Percentiles rank a stretch among this genome's conserved stretches.
These are phyloP conservation scores for Novumbra hubbsi DNA, from an alignment of 2,797 vertebrate species.

Conservation along the genomic window DNA sequence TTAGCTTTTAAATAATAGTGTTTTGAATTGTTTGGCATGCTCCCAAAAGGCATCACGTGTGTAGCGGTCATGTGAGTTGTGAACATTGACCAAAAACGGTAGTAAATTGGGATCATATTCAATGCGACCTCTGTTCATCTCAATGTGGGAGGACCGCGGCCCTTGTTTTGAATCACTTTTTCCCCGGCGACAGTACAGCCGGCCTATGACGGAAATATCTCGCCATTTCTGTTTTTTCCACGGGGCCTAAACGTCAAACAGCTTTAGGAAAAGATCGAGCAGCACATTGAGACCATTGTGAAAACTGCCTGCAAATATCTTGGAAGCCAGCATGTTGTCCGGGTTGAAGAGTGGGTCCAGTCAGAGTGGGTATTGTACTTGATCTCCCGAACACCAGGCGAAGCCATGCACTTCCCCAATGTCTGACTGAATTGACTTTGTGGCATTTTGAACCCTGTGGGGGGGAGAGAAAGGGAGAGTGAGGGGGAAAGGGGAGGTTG, in stretches of 20 bases:
- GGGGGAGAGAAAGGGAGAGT: conserved; percentile 17
- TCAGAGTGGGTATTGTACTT: conserved; percentile 17
- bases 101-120: no score
- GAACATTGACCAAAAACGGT: no score
- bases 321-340: not conserved
- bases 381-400: not conserved
- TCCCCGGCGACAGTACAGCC: not conserved
- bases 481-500: conserved; percentile 12
- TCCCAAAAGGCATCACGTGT: no score
- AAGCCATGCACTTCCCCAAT: conserved; percentile 28
- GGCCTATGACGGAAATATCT: not conserved
- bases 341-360: not conserved
- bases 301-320: conserved; percentile 12
- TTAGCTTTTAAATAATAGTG: no score
- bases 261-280: conserved; percentile 20
- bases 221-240: not conserved
- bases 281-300: conserved; percentile 11
- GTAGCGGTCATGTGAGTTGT: no score
- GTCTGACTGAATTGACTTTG: conserved; percentile 50
- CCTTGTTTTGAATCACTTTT: conserved; percentile 1
- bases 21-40: no score
- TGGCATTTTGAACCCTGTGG: conserved; percentile 58
- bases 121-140: no score
- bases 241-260: conserved; percentile 1
- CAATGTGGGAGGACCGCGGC: not conserved